Base-by-base conservation (phyloP, 2,888 invertebrate genomes). In the Alcis repandata region DNA sequence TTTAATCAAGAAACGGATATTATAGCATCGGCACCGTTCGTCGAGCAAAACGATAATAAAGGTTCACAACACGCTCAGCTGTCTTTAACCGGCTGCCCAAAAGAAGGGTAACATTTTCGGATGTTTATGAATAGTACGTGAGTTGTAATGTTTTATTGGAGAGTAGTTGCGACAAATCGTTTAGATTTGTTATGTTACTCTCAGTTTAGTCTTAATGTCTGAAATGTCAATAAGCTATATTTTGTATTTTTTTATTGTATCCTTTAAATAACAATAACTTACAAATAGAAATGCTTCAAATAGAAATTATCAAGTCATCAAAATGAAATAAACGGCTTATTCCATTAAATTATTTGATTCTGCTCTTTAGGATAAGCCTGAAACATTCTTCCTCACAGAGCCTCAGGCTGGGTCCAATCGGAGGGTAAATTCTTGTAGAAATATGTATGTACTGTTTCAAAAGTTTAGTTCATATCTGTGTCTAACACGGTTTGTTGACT, bases 1-100 rank as follows among this genome's bases (percentile, higher is more conserved):
- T 72, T 74, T 68, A 74, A 79, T 80, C 72, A 73, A 68, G 57
- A 49, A 74, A 65, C 81, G 78, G 79, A 84, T 80, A 82, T 83
- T 78, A 73, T 72, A 32, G 43, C 38, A 43, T 15, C 46, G 40
- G 32, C 22, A 52, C n/a, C 1, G 38, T 36, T 36, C 22, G 56
- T 43, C 17, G 17, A 57, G 17, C 41, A 46, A 33, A 46, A 48
- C 19, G 17, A 36, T 13, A 27, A 57, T 8, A 40, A n/a, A n/a
- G n/a, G n/a, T n/a, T n/a, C 40, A 19, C 36, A 36, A 41, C 32
- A 27, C 33, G 7, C 20, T 60, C 22, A n/a, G 22, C 6, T 27
- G 3, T 27, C 6, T 27, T 4, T 36, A 36, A 3, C 36, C 36
- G 36, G 11, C 36, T 36, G 36, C 36, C 6, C 27, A 4, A 6